Conservation (phyloP, 2,797 vertebrate species). For the Tadarida brasiliensis region DNA sequence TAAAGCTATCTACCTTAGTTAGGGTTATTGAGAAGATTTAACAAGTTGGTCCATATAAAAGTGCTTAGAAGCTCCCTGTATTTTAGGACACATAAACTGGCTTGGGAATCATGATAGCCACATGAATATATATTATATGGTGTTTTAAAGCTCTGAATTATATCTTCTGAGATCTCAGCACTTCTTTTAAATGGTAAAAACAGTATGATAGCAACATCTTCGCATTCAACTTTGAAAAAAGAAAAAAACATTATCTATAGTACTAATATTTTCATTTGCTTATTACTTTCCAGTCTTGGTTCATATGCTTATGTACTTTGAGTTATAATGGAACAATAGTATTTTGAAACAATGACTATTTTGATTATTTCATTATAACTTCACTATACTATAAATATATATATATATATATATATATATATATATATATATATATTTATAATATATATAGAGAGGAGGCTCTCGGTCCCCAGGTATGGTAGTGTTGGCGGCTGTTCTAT, state of each 20-base stretch:
- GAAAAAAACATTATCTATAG: neutral
- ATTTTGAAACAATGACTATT: neutral
- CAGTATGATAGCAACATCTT: neutral
- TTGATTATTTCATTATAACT: neutral
- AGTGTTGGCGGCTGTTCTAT: neutral
- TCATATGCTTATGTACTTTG: neutral
- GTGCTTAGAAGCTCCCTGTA: neutral
- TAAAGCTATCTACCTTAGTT: neutral
- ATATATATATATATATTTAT: neutral
- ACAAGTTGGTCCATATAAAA: neutral
- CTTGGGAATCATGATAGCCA: neutral
- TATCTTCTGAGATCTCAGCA: neutral
- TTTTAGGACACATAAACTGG: neutral
- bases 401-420: neutral
- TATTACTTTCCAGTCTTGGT: neutral
- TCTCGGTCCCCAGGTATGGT: neutral
- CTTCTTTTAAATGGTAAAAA: constrained; percentile 12
- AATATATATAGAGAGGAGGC: neutral
- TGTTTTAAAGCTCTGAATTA: constrained; percentile 19
- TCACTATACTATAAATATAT: neutral
- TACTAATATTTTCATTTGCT: neutral
- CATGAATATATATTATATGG: neutral
- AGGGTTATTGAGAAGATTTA: neutral
- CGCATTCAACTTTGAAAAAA: constrained; percentile 42
- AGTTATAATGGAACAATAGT: neutral